Evolutionary conservation across 2,888 invertebrate species (phyloP).

Genomic region (Protodeltote pygarga): DNA sequence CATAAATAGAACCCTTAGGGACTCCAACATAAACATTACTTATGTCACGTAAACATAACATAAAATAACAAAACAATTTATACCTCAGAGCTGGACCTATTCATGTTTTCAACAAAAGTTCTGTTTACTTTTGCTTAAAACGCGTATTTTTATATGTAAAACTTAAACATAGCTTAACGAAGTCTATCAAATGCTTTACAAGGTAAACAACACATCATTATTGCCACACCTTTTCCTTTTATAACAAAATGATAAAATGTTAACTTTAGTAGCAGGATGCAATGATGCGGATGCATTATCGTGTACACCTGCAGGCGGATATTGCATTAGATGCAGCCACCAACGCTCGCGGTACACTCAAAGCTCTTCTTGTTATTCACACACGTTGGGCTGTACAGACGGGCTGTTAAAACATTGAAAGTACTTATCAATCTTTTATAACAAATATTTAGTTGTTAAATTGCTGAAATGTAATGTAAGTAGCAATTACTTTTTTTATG

Average conservation of each 20-base stretch:
- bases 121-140: too few relatives aligned
- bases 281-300: constrained; percentile 70
- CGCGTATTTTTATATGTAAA: not conserved
- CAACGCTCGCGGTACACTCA: constrained; percentile 58
- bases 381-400: constrained; percentile 53
- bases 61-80: not conserved
- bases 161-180: not conserved
- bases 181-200: constrained; percentile 22
- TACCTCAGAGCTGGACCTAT: not conserved
- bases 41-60: not conserved
- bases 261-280: constrained; percentile 50
- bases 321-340: constrained; percentile 80
- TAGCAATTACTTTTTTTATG: too few relatives aligned
- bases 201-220: constrained; percentile 24
- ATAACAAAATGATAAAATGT: constrained; percentile 41
- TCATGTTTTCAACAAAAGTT: too few relatives aligned
- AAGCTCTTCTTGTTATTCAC: constrained; percentile 60
- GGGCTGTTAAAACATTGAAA: constrained; percentile 37
- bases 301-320: constrained; percentile 73
- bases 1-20: constrained; percentile 5
- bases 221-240: constrained; percentile 27
- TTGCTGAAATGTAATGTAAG: too few relatives aligned
- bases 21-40: not conserved
- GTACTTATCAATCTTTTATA: not conserved
- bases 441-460: not conserved